These are phyloP conservation scores for Corvus cornix DNA, from an alignment of 2,113 vertebrate species.

Conservation along the genomic window DNA sequence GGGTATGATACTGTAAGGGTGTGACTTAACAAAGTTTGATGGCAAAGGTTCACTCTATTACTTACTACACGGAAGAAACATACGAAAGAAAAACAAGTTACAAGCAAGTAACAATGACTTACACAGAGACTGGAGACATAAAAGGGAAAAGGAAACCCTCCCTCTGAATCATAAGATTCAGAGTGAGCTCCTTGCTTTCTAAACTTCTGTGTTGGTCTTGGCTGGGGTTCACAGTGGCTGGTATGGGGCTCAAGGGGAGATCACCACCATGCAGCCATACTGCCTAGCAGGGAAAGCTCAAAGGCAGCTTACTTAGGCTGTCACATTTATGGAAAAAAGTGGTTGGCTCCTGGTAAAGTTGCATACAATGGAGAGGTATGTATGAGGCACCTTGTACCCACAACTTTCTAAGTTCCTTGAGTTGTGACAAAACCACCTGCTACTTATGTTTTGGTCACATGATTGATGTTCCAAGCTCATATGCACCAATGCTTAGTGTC, in stretches of 20 bases:
- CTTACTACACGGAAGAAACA: background rate
- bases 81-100: background rate
- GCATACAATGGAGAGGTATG: background rate
- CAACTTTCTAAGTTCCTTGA: background rate
- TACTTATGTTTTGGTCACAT: background rate
- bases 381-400: background rate
- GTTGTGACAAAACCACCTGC: background rate
- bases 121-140: accelerated
- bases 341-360: background rate
- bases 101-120: background rate
- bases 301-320: background rate
- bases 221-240: background rate
- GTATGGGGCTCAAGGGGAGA: background rate
- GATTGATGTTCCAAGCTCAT: background rate
- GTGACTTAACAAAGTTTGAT: background rate
- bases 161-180: background rate
- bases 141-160: background rate
- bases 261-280: background rate
- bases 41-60: background rate
- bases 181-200: background rate
- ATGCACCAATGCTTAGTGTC: too few relatives aligned
- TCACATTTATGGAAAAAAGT: background rate
- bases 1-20: background rate
- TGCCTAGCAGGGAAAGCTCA: background rate
- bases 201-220: background rate